Evolutionary conservation across 1,140 invertebrate genomes (phyloP).

Genomic region (Neodiprion fabricii): DNA sequence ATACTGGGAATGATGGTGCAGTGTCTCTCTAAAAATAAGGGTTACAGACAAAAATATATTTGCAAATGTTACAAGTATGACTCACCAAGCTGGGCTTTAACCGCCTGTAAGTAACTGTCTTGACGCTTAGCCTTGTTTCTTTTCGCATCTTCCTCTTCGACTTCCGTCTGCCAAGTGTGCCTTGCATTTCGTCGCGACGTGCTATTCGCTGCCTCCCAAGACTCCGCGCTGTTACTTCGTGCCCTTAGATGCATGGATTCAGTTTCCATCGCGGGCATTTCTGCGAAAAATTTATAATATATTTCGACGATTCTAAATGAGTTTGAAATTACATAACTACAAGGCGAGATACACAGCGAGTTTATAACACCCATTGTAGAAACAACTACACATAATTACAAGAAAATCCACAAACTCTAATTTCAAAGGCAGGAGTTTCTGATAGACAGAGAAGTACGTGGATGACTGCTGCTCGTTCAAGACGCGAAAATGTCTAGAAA

Average conservation of each 20-base stretch:
- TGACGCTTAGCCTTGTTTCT: conserved; percentile 58
- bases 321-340: neutral
- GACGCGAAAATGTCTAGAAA: too few species aligned
- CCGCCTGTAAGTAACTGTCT: conserved; percentile 61
- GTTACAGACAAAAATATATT: too few species aligned
- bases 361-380: neutral
- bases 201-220: conserved; percentile 57
- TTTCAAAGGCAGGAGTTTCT: too few species aligned
- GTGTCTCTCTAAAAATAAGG: too few species aligned
- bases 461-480: too few species aligned
- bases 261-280: conserved; percentile 51
- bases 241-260: conserved; percentile 66
- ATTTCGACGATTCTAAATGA: too few species aligned
- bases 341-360: conserved; percentile 1
- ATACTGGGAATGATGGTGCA: too few species aligned
- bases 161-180: conserved; percentile 51
- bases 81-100: conserved; percentile 51
- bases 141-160: conserved; percentile 42
- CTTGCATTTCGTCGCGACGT: conserved; percentile 38
- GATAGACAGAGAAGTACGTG: too few species aligned
- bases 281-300: conserved; percentile 29
- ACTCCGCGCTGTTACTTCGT: conserved; percentile 68
- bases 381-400: too few species aligned
- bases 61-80: conserved; percentile 10
- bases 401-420: too few species aligned